These are phyloP conservation scores for Brachyptera risi DNA, from an alignment of 2,888 invertebrate species.

Conservation along the genomic window DNA sequence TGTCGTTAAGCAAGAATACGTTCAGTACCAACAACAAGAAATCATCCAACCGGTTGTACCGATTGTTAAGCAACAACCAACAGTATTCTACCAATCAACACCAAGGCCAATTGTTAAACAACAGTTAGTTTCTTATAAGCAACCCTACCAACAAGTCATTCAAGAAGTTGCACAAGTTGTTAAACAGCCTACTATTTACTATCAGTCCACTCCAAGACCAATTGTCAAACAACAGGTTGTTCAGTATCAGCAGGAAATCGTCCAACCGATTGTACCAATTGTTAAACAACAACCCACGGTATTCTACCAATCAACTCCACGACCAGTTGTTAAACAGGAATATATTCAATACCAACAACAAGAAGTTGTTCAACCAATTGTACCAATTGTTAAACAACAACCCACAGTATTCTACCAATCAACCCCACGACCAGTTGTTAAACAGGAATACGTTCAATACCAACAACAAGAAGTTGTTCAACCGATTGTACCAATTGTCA, in stretches of 20 bases:
- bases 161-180: neutral
- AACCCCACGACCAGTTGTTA: neutral
- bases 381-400: too few species aligned
- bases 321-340: too few species aligned
- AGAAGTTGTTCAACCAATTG: too few species aligned
- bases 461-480: neutral
- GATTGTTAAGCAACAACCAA: neutral
- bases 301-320: too few species aligned
- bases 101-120: slow-evolving; percentile 1
- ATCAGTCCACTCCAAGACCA: slow-evolving; percentile 13
- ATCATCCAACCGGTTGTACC: neutral
- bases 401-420: too few species aligned
- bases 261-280: neutral
- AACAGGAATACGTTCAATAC: neutral
- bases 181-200: slow-evolving; percentile 6
- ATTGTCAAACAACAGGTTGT: slow-evolving; percentile 4
- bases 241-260: neutral
- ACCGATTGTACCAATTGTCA: slow-evolving; percentile 3
- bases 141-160: neutral
- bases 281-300: too few species aligned
- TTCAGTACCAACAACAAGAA: neutral
- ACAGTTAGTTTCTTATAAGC: neutral
- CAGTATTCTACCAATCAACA: slow-evolving; percentile 12
- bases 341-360: too few species aligned
- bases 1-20: neutral